Evolutionary conservation across 2,888 invertebrate species (phyloP).

Genomic region (Seira ritae): DNA sequence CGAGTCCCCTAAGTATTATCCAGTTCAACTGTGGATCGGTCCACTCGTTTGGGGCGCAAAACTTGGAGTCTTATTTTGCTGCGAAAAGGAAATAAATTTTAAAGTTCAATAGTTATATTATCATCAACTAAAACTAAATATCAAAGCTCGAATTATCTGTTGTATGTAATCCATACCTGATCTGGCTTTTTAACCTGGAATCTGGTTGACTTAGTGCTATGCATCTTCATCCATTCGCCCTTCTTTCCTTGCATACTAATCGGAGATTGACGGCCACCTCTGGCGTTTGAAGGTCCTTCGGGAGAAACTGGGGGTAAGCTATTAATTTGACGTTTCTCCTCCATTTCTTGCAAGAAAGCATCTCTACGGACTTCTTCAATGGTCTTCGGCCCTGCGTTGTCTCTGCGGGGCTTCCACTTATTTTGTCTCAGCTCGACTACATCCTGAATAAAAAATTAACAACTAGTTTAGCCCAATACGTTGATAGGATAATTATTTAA

Average conservation of each 20-base stretch:
- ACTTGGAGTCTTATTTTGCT: conserved; percentile 51
- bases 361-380: conserved; percentile 96
- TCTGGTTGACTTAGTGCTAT: conserved; percentile 67
- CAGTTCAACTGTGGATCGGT: conserved; percentile 54
- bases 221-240: conserved; percentile 76
- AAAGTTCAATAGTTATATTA: no score
- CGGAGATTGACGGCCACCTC: conserved; percentile 56
- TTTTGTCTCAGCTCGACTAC: conserved; percentile 90
- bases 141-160: no score
- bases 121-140: no score
- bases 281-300: conserved; percentile 2
- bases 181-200: conserved; percentile 66
- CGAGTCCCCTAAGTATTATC: conserved; percentile 46
- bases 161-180: conserved; percentile 56
- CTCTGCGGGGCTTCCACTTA: conserved; percentile 91
- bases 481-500: no score
- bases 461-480: neutral
- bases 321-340: conserved; percentile 74
- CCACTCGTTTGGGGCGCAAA: conserved; percentile 48
- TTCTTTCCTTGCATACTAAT: conserved; percentile 68
- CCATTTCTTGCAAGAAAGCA: conserved; percentile 83
- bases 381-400: conserved; percentile 92
- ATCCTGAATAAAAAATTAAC: conserved; percentile 80
- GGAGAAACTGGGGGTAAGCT: conserved; percentile 65
- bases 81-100: conserved; percentile 14